Evolutionary conservation across 1,140 invertebrate genomes (phyloP).

Genomic region (Araneus ventricosus): DNA sequence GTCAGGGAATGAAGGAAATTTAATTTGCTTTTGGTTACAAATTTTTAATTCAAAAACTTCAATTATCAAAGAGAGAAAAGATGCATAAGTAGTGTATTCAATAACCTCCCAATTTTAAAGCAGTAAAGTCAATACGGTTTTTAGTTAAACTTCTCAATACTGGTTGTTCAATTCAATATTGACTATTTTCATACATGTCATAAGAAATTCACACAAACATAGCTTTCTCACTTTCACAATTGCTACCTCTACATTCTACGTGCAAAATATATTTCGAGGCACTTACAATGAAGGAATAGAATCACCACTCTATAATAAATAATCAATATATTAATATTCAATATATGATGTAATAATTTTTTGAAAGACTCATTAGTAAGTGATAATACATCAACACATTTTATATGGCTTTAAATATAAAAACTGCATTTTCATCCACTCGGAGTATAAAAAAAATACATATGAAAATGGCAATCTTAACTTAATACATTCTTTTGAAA

Average conservation of each 20-base stretch:
- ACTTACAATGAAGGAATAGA: slow-evolving; percentile 55
- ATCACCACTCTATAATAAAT: slow-evolving; percentile 46
- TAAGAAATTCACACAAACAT: no score
- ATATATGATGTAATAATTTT: slow-evolving; percentile 1
- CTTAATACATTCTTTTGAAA: background rate
- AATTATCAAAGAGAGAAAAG: no score
- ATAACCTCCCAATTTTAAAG: no score
- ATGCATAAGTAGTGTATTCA: no score
- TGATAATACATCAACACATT: background rate
- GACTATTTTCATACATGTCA: no score
- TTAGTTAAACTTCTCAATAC: no score
- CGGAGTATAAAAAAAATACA: background rate
- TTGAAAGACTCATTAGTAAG: slow-evolving; percentile 58
- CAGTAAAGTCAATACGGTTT: no score
- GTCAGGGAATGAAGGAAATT: no score
- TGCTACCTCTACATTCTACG: slow-evolving; percentile 8
- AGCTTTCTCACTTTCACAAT: background rate
- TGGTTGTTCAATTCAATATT: no score
- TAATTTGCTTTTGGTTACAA: no score
- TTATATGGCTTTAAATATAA: slow-evolving; percentile 22
- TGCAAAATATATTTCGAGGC: slow-evolving; percentile 54
- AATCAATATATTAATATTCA: slow-evolving; percentile 62
- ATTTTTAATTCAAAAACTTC: no score
- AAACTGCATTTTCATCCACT: slow-evolving; percentile 18
- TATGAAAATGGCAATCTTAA: background rate